Conservation (phyloP, 2,797 vertebrate species). For the Hemitrygon akajei region DNA sequence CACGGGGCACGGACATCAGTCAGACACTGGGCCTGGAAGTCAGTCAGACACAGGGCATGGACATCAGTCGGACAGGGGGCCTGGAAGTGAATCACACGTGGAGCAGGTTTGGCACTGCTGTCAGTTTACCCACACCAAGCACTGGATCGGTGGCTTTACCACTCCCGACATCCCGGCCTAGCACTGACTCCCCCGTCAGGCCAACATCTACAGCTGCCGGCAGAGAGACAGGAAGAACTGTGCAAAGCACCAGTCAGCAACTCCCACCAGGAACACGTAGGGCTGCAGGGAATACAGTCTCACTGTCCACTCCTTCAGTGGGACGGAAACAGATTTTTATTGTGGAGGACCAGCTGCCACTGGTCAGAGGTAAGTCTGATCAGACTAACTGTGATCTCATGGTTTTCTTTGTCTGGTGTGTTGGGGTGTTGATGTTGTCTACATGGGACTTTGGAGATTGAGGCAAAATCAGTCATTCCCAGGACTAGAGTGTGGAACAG, state of each 20-base stretch:
- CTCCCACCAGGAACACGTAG: neutral
- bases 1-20: too few species aligned
- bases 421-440: constrained; percentile 16
- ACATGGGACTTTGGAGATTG: neutral
- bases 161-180: neutral
- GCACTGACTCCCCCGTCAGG: neutral
- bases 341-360: constrained; percentile 48
- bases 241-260: neutral
- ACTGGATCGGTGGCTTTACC: neutral
- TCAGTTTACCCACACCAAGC: neutral
- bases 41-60: too few species aligned
- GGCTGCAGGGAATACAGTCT: neutral
- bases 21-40: too few species aligned
- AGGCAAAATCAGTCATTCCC: neutral
- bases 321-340: constrained; percentile 47
- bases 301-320: neutral
- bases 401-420: constrained; percentile 27
- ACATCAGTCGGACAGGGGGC: neutral
- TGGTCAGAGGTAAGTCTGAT: constrained; percentile 47
- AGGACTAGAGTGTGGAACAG: neutral
- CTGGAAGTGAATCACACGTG: neutral
- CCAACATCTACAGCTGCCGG: neutral
- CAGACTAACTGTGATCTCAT: neutral
- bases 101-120: neutral
- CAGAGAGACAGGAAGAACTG: neutral